These are phyloP conservation scores for Poicephalus gulielmi DNA, from an alignment of 2,113 vertebrate species.

Conservation along the genomic window DNA sequence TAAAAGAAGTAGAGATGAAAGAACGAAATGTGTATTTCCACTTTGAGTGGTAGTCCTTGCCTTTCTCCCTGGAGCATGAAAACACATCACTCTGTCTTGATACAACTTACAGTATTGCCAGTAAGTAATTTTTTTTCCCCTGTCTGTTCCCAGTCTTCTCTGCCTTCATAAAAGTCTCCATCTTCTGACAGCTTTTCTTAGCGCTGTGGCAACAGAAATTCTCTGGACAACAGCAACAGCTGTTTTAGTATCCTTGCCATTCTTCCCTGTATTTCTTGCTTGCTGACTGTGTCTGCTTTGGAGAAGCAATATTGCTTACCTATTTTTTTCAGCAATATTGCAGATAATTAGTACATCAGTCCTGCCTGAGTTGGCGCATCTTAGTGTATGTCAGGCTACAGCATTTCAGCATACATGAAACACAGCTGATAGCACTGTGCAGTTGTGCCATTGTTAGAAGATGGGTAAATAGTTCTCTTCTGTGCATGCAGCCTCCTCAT, in stretches of 20 bases:
- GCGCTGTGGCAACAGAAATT: neutral
- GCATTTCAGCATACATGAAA: neutral
- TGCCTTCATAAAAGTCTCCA: constrained; percentile 13
- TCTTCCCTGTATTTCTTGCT: neutral
- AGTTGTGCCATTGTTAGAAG: constrained; percentile 40
- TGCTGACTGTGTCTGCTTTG: neutral
- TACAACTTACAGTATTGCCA: neutral
- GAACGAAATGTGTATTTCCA: neutral
- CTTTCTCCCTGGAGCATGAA: constrained; percentile 18
- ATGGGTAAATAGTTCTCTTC: neutral
- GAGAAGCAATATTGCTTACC: neutral
- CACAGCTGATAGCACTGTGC: neutral
- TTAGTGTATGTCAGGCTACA: neutral
- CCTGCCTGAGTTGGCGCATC: neutral
- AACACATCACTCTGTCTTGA: neutral
- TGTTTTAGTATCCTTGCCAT: neutral
- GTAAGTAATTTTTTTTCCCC: neutral
- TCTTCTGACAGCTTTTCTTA: constrained; percentile 33
- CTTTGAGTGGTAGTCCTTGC: neutral
- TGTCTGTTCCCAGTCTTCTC: neutral
- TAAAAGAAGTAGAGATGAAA: constrained; percentile 8
- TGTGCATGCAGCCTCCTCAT: neutral
- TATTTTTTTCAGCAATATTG: neutral
- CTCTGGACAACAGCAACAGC: neutral
- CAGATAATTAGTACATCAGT: neutral